Percentiles rank a stretch among this genome's conserved stretches.
These are phyloP conservation scores for Hycleus phaleratus DNA, from an alignment of 1,140 invertebrate species.

Conservation along the genomic window DNA sequence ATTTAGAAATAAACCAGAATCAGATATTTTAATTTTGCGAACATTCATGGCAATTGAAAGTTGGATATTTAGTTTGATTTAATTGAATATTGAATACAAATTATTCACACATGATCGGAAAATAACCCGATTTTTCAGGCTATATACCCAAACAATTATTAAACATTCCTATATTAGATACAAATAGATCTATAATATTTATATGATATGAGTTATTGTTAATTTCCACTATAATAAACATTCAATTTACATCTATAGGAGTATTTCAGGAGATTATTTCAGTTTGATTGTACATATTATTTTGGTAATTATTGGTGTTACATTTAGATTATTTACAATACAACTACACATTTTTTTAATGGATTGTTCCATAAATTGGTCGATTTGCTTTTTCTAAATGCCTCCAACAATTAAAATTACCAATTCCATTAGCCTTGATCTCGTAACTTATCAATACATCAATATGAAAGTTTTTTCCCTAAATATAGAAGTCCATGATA, in stretches of 20 bases:
- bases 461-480: conserved; percentile 1
- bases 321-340: conserved; percentile 8
- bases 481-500: conserved; percentile 8
- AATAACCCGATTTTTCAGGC: too few relatives aligned
- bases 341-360: conserved; percentile 5
- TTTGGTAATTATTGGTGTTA: conserved; percentile 8
- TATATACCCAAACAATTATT: too few relatives aligned
- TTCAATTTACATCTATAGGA: too few relatives aligned
- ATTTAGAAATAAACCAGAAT: too few relatives aligned
- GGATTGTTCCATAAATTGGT: conserved; percentile 11
- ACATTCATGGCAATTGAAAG: too few relatives aligned
- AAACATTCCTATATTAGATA: neutral
- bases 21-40: too few relatives aligned
- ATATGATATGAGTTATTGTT: neutral
- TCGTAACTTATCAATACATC: neutral
- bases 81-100: too few relatives aligned
- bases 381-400: conserved; percentile 1
- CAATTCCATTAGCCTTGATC: too few relatives aligned
- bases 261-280: neutral
- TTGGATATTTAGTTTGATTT: too few relatives aligned
- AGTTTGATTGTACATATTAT: conserved; percentile 10
- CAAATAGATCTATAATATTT: neutral
- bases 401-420: neutral
- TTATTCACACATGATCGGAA: too few relatives aligned
- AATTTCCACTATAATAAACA: too few relatives aligned